Evolutionary conservation across 2,888 invertebrate genomes (phyloP).

Genomic region (Malthinus seriepunctatus): DNA sequence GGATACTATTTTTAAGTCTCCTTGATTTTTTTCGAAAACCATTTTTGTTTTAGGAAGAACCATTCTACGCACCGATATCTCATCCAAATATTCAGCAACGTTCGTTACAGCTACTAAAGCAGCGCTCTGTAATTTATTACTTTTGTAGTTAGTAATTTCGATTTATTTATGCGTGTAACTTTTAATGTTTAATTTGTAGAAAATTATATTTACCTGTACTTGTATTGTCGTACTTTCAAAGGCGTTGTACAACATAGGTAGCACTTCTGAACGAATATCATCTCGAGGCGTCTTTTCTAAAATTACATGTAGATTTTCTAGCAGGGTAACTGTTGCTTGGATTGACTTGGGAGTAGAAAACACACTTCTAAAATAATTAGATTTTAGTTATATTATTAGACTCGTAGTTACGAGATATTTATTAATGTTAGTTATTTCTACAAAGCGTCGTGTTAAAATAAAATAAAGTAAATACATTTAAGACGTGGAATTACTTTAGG

Average conservation of each 20-base stretch:
- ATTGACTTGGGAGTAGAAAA: constrained; percentile 79
- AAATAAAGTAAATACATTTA: too few species aligned
- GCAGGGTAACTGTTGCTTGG: constrained; percentile 82
- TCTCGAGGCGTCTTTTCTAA: constrained; percentile 83
- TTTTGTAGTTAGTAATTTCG: not conserved
- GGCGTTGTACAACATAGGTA: constrained; percentile 84
- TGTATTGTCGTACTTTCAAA: constrained; percentile 88
- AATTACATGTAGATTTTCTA: constrained; percentile 88
- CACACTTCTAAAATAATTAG: constrained; percentile 61
- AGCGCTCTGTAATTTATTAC: constrained; percentile 68
- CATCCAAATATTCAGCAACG: constrained; percentile 82
- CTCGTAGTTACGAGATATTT: too few species aligned
- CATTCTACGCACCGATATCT: constrained; percentile 76
- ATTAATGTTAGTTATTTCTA: too few species aligned
- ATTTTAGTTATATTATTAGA: not conserved
- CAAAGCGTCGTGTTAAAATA: too few species aligned
- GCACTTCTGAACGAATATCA: constrained; percentile 77
- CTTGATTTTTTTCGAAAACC: constrained; percentile 77
- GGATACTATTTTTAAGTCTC: constrained; percentile 79
- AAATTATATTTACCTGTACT: constrained; percentile 72
- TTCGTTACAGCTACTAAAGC: constrained; percentile 86
- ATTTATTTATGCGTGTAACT: not conserved
- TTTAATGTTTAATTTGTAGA: not conserved
- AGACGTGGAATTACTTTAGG: too few species aligned
- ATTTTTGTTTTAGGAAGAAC: constrained; percentile 82